Conservation (phyloP, 2,888 invertebrate species). For the Ochropleura leucogaster region DNA sequence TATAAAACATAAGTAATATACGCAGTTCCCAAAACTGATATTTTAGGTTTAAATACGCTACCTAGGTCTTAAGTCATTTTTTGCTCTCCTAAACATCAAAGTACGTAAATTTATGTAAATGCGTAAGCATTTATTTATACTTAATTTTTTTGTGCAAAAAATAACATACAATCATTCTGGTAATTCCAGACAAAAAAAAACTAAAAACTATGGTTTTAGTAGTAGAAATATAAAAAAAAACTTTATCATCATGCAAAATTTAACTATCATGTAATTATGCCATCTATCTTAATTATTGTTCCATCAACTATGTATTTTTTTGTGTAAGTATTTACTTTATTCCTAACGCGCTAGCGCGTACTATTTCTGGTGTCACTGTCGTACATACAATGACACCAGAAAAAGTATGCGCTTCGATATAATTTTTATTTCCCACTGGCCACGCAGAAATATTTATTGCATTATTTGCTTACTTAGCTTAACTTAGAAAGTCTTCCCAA, state of each 20-base stretch:
- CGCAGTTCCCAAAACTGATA: background rate
- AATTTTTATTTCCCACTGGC: background rate
- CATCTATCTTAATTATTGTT: background rate
- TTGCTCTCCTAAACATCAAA: background rate
- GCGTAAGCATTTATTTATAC: background rate
- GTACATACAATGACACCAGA: background rate
- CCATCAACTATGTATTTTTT: background rate
- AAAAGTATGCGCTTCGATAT: background rate
- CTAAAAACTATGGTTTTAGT: background rate
- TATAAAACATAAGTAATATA: too few relatives aligned
- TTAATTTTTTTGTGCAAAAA: background rate
- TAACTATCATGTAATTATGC: background rate
- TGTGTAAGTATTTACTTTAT: background rate
- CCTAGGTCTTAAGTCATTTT: background rate
- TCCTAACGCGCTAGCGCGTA: background rate
- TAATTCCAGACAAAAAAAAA: background rate
- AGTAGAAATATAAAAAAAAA: background rate
- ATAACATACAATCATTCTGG: background rate
- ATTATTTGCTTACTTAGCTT: too few relatives aligned
- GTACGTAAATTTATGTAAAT: background rate
- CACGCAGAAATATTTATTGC: too few relatives aligned
- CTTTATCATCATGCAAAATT: background rate
- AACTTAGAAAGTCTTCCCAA: background rate
- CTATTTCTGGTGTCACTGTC: too few relatives aligned
- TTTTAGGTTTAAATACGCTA: background rate